phyloP scores from a whole-genome alignment of 1,140 invertebrate species.

The Luehdorfia chinensis region DNA sequence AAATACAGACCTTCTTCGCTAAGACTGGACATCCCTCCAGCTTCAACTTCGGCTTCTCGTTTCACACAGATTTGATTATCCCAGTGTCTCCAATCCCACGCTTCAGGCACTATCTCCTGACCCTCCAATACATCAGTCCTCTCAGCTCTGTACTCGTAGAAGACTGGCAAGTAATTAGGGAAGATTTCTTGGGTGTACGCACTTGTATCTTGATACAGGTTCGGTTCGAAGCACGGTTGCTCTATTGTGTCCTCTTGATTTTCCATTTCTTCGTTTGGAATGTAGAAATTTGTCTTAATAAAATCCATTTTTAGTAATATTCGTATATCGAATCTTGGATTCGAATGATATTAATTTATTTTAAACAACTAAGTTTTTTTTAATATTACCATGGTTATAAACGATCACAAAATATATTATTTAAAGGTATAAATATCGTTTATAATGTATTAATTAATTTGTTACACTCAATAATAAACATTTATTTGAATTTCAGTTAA shows the following conservation, averaged over 20 bases:
- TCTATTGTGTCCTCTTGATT: conserved; percentile 24
- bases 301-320: conserved; percentile 34
- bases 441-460: too few relatives aligned
- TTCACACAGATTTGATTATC: conserved; percentile 40
- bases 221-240: conserved; percentile 23
- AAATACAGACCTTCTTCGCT: conserved; percentile 57
- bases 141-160: conserved; percentile 37
- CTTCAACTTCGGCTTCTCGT: conserved; percentile 37
- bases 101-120: conserved; percentile 15
- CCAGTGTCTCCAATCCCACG: conserved; percentile 32
- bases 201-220: conserved; percentile 25
- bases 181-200: conserved; percentile 28
- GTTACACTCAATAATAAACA: too few relatives aligned
- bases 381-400: too few relatives aligned
- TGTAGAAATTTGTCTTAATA: conserved; percentile 32
- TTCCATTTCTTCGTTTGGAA: conserved; percentile 30
- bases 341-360: too few relatives aligned
- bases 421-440: too few relatives aligned
- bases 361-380: too few relatives aligned
- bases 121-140: conserved; percentile 19
- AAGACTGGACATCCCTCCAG: conserved; percentile 20
- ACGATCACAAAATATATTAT: too few relatives aligned
- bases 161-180: conserved; percentile 41
- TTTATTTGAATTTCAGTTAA: too few relatives aligned
- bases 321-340: too few relatives aligned